Evolutionary conservation across 2,797 vertebrate genomes (phyloP).

Genomic region (Bryconaethiops microstoma): DNA sequence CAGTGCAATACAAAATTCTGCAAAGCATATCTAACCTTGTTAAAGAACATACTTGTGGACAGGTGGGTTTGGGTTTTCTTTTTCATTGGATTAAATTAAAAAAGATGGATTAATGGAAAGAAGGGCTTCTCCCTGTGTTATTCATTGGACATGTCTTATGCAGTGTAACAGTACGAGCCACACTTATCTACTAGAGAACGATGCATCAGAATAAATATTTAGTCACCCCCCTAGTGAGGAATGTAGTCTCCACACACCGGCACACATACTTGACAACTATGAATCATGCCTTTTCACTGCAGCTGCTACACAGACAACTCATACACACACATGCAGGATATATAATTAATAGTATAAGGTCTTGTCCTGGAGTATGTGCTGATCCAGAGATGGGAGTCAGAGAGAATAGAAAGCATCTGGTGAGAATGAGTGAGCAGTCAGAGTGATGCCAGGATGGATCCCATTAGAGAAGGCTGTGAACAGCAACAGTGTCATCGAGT

Average conservation of each 20-base stretch:
- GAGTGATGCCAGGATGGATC: background rate
- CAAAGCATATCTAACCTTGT: no score
- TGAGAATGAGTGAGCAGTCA: slow-evolving; percentile 11
- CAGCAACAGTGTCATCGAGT: background rate
- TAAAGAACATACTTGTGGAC: no score
- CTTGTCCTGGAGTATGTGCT: slow-evolving; percentile 3
- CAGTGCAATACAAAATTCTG: no score
- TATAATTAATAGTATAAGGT: slow-evolving; percentile 11
- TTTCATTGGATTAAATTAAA: no score
- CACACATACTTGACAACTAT: slow-evolving; percentile 23
- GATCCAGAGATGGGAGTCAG: slow-evolving; percentile 10
- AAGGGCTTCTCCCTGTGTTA: background rate
- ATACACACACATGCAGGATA: slow-evolving; percentile 16
- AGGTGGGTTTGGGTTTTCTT: no score
- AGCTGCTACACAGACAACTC: slow-evolving; percentile 26
- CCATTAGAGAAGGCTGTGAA: slow-evolving; percentile 14
- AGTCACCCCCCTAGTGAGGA: slow-evolving; percentile 8
- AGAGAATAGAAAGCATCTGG: slow-evolving; percentile 16
- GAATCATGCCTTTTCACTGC: slow-evolving; percentile 34
- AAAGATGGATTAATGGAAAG: background rate
- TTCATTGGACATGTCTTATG: background rate
- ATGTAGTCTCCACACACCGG: slow-evolving; percentile 13
- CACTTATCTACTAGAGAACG: slow-evolving; percentile 10
- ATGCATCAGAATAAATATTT: slow-evolving; percentile 18
- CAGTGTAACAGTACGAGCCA: no score